phyloP scores from a whole-genome alignment of 2,797 vertebrate species.

The Oceanodroma leucorhoa region DNA sequence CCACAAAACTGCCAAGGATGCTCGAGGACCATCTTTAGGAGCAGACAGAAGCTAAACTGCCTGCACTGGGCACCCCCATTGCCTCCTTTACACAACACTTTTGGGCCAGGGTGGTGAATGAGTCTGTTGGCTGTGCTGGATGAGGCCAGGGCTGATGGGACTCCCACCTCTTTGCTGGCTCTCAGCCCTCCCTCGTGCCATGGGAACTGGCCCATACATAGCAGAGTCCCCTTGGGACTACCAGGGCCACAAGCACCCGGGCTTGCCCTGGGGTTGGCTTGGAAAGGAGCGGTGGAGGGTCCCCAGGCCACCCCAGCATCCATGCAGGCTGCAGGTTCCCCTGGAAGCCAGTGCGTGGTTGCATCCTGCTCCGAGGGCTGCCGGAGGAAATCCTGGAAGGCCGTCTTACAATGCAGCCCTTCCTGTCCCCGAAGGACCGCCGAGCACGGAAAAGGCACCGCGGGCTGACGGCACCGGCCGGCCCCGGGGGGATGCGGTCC shows the following conservation, averaged over 20 bases:
- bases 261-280: background rate
- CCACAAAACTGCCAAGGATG: background rate
- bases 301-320: background rate
- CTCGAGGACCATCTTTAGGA: background rate
- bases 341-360: background rate
- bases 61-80: accelerated
- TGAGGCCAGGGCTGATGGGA: too few relatives aligned
- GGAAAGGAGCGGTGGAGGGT: background rate
- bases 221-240: background rate
- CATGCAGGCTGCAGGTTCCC: background rate
- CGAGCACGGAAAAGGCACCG: slow-evolving; percentile 27
- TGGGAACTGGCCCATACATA: background rate
- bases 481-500: background rate
- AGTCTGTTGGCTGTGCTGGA: background rate
- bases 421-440: slow-evolving; percentile 23
- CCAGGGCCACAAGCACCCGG: accelerated
- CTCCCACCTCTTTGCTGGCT: accelerated
- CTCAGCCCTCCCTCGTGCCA: background rate
- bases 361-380: background rate
- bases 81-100: background rate
- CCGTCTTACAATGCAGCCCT: slow-evolving; percentile 49
- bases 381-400: slow-evolving; percentile 66
- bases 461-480: background rate
- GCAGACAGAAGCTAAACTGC: background rate
- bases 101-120: accelerated